Evolutionary conservation across 2,113 vertebrate genomes (phyloP), one percentile per base, ranked within the genome.

Genomic region (Corydoras sp.): DNA sequence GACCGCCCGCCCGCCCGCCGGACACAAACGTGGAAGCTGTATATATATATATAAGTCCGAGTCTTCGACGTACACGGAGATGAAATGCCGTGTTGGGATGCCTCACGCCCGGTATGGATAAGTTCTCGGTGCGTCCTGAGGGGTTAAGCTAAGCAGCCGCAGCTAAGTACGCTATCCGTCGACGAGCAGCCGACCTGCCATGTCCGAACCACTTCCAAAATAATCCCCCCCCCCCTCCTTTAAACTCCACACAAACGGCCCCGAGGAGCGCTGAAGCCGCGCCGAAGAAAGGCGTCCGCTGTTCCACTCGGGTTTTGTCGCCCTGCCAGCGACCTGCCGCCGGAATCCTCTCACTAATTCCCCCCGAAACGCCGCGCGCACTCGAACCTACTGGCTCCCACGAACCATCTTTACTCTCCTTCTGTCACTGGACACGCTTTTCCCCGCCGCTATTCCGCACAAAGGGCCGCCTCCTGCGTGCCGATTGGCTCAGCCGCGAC

Each of bases 341-440:
- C 2, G 35, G 35, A 49, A 61, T 51, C 60, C 54, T 77, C 71
- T 77, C 71, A 72, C 6, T 15, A 58, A 60, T 70, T 48, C 76
- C 72, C 76, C 74, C n/a, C n/a, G n/a, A 62, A 35, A 63, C 35
- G 48, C 66, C 18, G 18, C 59, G 69, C 65, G 68, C 30, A 62
- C 51, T 50, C 59, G 68, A 58, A 53, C 67, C 66, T 58, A 70
- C 55, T 67, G 63, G 55, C 58, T 66, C 56, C 67, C 9, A n/a
- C 50, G 30, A 50, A 69, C 56, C 67, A 69, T 65, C 61, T 65
- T 75, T 86, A 12, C 58, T 83, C 74, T 86, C 85, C 86, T 83
- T 14, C 85, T 89, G 89, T 90, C 87, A 89, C 81, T 15, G 76
- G 76, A 80, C 81, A 67, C 54, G 18, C 13, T 14, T n/a, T 56